Percentiles rank a stretch among this genome's conserved stretches.
phyloP scores from a whole-genome alignment of 2,113 vertebrate species.

The Sapajus apella region DNA sequence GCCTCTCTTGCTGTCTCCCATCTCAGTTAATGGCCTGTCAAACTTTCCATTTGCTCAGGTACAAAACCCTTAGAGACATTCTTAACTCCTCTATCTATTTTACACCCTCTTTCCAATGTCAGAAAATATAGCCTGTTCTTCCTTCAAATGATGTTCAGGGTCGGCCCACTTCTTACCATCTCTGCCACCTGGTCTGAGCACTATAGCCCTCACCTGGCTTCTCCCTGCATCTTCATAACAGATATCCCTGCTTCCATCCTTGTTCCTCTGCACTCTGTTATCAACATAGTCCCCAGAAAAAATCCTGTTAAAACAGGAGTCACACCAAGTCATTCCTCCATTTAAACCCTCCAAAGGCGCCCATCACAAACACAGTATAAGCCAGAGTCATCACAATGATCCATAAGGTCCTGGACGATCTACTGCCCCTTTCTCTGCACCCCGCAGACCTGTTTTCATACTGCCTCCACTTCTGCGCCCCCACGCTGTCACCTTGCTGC shows the following conservation, averaged over 20 bases:
- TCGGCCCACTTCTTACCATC: neutral
- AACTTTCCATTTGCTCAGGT: neutral
- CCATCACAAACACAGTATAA: neutral
- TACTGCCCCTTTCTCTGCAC: neutral
- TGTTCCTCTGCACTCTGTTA: neutral
- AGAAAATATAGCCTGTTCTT: neutral
- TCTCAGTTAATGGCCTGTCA: neutral
- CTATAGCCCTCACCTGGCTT: neutral
- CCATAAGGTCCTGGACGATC: too few relatives aligned
- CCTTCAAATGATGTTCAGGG: neutral
- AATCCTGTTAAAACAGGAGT: neutral
- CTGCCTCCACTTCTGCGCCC: fast-evolving
- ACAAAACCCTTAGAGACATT: neutral
- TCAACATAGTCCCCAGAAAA: neutral
- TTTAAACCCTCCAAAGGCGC: neutral
- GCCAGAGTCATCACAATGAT: neutral
- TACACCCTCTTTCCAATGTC: neutral
- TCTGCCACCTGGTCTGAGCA: neutral
- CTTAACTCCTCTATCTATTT: neutral
- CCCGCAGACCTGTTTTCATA: neutral
- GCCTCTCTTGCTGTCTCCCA: neutral
- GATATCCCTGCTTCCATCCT: neutral
- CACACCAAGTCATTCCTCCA: neutral
- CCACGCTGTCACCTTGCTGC: neutral
- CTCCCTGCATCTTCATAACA: fast-evolving